phyloP scores from a whole-genome alignment of 2,888 invertebrate genomes.

The Drosophila niveifrons region DNA sequence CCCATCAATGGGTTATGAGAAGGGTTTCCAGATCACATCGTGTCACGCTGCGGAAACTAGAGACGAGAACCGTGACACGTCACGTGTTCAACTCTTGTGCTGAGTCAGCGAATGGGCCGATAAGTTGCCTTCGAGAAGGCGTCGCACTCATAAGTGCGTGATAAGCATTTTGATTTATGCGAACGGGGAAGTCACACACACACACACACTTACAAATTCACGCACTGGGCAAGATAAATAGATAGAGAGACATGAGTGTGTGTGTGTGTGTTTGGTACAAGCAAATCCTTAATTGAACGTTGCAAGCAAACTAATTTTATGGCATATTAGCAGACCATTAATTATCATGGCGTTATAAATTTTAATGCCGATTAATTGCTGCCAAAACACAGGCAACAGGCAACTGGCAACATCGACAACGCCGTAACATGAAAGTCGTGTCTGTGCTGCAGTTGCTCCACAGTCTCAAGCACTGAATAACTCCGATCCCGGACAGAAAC shows the following conservation, averaged over 20 bases:
- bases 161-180: conserved; percentile 80
- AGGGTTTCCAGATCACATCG: background rate
- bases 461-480: background rate
- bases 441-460: conserved; percentile 37
- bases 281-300: conserved; percentile 78
- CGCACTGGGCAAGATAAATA: conserved; percentile 40
- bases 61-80: background rate
- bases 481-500: conserved; percentile 19
- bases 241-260: conserved; percentile 23
- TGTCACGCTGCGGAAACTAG: background rate
- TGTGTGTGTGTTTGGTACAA: conserved; percentile 46
- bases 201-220: conserved; percentile 15
- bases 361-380: conserved; percentile 80
- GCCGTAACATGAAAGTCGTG: conserved; percentile 58
- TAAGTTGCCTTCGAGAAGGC: conserved; percentile 43
- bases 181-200: conserved; percentile 59
- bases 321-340: conserved; percentile 79
- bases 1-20: background rate
- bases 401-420: conserved; percentile 15
- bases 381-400: conserved; percentile 70
- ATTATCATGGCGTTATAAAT: conserved; percentile 75
- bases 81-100: conserved; percentile 21
- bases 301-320: conserved; percentile 77
- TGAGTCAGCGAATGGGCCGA: conserved; percentile 33
- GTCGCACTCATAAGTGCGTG: conserved; percentile 68